Evolutionary conservation across 2,888 invertebrate species (phyloP), one percentile per base, ranked within the genome.

Genomic region (Penaeus monodon): DNA sequence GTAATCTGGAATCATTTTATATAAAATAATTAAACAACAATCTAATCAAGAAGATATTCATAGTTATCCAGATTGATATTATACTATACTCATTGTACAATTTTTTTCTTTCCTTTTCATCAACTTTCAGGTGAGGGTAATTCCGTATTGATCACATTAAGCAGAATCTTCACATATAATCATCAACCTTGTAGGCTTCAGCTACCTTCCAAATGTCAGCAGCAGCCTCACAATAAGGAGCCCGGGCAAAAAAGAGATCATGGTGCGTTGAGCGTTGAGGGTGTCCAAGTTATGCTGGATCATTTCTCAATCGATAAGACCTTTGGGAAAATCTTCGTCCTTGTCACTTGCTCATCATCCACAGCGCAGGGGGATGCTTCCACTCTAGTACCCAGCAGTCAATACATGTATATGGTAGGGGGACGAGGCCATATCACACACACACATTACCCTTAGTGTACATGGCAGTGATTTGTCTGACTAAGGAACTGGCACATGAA

Each of bases 381-480:
- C 57, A 57, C 57, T 57, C 57, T 57, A 57, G 57, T 57, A 57
- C 57, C 57, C 57, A 57, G 57, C 57, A 57, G 57, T 57, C 57
- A 57, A 57, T 57, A 57, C 57, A 57, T 57, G 57, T 17, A 57
- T 57, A 57, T 57, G 57, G 57, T 57, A 57, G 57, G 57, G 57
- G 57, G 57, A 57, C 57, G 57, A 57, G 57, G 57, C 57, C 57
- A 20, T 57, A 57, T 57, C 57, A 57, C 57, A 57, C 57, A 24
- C 77, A 77, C 79, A 64, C 63, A 73, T 86, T 77, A 80, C 83
- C 82, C 86, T 82, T 77, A 57, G 79, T 83, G 83, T 83, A 87
- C 70, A 83, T 87, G 86, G 86, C 86, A 87, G 86, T 87, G 86
- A 87, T 87, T 87, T 85, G 68, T 85, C 80, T 86, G 86, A 86